Evolutionary conservation across 2,888 invertebrate species (phyloP).

Genomic region (Drosophila pseudotalamancana): DNA sequence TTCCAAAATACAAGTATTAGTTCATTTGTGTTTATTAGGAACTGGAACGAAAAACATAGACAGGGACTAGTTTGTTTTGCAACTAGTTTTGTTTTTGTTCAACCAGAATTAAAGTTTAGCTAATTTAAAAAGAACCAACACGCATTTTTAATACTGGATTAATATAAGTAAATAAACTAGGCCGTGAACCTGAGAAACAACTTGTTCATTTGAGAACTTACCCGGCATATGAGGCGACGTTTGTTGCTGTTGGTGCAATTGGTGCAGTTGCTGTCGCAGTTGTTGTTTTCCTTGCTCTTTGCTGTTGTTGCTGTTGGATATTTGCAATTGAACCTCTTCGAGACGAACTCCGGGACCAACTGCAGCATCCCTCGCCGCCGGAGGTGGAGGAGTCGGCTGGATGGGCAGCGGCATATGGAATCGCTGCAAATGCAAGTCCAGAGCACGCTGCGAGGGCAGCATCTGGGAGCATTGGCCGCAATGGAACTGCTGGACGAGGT

Average conservation of each 20-base stretch:
- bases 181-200: not conserved
- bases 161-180: not conserved
- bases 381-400: too few species aligned
- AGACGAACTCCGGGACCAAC: conserved; percentile 7
- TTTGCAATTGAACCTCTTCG: conserved; percentile 21
- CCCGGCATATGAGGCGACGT: conserved; percentile 3
- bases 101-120: not conserved
- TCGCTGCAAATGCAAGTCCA: conserved; percentile 79
- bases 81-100: not conserved
- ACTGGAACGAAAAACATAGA: not conserved
- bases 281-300: not conserved
- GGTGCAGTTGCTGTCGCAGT: not conserved
- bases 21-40: not conserved
- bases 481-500: conserved; percentile 75
- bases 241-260: conserved; percentile 3
- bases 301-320: not conserved
- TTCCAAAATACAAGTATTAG: not conserved
- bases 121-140: not conserved
- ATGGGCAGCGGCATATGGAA: conserved; percentile 61
- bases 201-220: conserved; percentile 1
- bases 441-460: conserved; percentile 76
- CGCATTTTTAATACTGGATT: not conserved
- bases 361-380: not conserved
- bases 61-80: not conserved
- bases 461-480: conserved; percentile 80